Conservation (phyloP, 2,797 vertebrate species). For the Lepilemur septentrionalis region DNA sequence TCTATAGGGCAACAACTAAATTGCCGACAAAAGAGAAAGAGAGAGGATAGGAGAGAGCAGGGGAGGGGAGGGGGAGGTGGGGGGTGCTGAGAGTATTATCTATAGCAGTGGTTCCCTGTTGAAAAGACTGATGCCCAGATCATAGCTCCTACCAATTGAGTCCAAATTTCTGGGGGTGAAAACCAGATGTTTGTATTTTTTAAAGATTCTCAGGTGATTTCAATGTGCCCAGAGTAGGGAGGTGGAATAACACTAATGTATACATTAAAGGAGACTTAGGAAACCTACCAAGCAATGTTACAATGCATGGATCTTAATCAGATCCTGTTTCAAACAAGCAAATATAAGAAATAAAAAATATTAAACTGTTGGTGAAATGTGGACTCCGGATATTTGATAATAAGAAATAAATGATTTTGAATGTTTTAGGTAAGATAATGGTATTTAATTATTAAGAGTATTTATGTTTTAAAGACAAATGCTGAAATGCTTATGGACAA, state of each 20-base stretch:
- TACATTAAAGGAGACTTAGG: not conserved
- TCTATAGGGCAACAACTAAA: not conserved
- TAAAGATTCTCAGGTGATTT: not conserved
- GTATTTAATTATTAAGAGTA: not conserved
- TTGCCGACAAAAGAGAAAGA: not conserved
- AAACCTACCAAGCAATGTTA: not conserved
- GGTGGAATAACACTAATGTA: not conserved
- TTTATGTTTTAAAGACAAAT: not conserved
- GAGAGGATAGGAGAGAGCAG: no score
- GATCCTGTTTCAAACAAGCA: not conserved
- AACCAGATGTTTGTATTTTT: not conserved
- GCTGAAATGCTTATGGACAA: not conserved
- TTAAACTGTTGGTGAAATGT: not conserved
- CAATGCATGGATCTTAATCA: not conserved
- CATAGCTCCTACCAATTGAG: not conserved
- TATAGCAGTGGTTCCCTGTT: not conserved
- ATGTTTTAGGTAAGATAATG: not conserved
- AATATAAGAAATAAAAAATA: not conserved
- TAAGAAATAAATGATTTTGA: not conserved
- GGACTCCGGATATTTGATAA: not conserved
- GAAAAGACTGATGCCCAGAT: not conserved
- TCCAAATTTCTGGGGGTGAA: not conserved
- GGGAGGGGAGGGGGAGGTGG: fast-evolving
- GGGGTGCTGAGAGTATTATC: not conserved
- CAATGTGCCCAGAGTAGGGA: not conserved